Evolutionary conservation across 2,113 vertebrate genomes (phyloP).

Genomic region (Odocoileus virginianus): DNA sequence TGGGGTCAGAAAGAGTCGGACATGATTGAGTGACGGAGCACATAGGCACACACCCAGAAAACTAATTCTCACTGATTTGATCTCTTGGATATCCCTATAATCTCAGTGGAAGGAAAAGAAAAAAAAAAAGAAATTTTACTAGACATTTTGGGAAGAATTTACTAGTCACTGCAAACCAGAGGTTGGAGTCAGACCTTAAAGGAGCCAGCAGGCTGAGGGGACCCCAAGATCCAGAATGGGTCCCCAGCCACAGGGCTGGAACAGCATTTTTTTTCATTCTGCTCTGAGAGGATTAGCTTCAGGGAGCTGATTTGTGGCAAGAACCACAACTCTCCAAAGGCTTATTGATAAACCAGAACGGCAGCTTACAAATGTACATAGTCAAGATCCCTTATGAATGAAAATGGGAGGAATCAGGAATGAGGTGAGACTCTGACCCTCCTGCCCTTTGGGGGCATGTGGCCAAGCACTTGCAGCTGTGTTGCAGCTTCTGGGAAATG

Average conservation of each 20-base stretch:
- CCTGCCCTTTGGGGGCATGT: neutral
- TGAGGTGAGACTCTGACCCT: neutral
- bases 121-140: neutral
- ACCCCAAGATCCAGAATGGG: too few relatives aligned
- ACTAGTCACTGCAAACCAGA: neutral
- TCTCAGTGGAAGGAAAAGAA: neutral
- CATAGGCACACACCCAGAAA: neutral
- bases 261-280: neutral
- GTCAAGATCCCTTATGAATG: neutral
- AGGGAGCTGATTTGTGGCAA: neutral
- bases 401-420: neutral
- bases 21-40: neutral
- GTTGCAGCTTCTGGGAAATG: neutral
- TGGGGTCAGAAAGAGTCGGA: accelerated
- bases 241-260: neutral
- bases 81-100: neutral
- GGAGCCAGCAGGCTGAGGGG: neutral
- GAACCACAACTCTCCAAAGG: neutral
- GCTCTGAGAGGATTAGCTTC: neutral
- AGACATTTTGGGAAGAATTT: neutral
- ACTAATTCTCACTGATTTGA: neutral
- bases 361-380: neutral
- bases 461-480: neutral
- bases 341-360: neutral
- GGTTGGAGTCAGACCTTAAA: neutral